Conservation (phyloP, 2,888 invertebrate genomes). For the Heliconius ethilla region DNA sequence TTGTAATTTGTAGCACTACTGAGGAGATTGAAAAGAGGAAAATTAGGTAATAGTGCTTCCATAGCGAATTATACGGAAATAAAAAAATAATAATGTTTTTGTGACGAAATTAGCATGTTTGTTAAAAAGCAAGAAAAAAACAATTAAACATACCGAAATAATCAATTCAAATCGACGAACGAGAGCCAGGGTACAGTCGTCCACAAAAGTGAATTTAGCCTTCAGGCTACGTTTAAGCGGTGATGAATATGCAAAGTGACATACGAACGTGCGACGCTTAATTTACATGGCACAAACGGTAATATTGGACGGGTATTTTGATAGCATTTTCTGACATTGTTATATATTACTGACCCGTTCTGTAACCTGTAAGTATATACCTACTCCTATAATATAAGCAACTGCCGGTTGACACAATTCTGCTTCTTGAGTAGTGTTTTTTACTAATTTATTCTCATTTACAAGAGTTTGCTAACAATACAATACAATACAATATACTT, state of each 20-base stretch:
- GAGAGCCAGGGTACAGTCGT: slow-evolving; percentile 46
- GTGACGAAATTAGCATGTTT: not conserved
- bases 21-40: not conserved
- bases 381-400: too few species aligned
- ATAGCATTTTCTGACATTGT: slow-evolving; percentile 30
- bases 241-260: slow-evolving; percentile 64
- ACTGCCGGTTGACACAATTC: too few species aligned
- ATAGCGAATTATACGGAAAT: not conserved
- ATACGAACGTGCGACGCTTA: slow-evolving; percentile 39
- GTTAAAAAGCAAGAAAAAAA: not conserved
- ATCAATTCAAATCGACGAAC: slow-evolving; percentile 41
- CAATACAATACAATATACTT: too few species aligned
- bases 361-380: not conserved
- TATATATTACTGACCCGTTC: not conserved
- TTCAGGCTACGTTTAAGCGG: slow-evolving; percentile 52
- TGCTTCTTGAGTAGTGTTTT: too few species aligned
- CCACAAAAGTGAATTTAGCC: slow-evolving; percentile 50
- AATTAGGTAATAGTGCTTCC: not conserved
- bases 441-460: too few species aligned
- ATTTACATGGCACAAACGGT: slow-evolving; percentile 35
- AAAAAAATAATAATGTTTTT: too few species aligned
- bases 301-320: slow-evolving; percentile 38
- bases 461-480: too few species aligned
- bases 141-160: slow-evolving; percentile 27
- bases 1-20: not conserved